A percentile compares a stretch with the other conserved stretches of the same genome.
Evolutionary conservation across 2,888 invertebrate genomes (phyloP).

Genomic region (Tenthredo amoena): DNA sequence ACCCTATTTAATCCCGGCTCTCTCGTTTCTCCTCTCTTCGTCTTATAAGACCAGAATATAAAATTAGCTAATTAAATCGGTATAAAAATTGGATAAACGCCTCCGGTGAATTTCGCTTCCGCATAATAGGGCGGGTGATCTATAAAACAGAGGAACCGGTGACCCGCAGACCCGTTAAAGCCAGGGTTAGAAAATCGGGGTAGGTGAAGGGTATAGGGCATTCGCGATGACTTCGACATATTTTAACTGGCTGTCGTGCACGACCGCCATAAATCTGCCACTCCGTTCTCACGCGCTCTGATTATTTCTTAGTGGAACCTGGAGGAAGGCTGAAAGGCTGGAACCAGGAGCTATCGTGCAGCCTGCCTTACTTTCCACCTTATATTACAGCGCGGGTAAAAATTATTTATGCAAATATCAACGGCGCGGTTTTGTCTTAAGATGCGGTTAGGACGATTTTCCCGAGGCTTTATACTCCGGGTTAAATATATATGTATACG

Average conservation of each 20-base stretch:
- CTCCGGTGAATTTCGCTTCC: constrained; percentile 21
- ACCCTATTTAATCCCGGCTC: not conserved
- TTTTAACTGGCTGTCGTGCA: constrained; percentile 70
- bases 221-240: constrained; percentile 49
- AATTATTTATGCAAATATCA: constrained; percentile 68
- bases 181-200: not conserved
- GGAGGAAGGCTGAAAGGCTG: constrained; percentile 22
- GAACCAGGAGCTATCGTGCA: constrained; percentile 33
- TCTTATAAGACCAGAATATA: constrained; percentile 22
- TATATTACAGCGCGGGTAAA: constrained; percentile 60
- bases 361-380: not conserved
- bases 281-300: constrained; percentile 71
- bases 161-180: constrained; percentile 8
- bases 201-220: not conserved
- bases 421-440: not conserved
- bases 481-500: not conserved
- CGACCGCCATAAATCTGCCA: constrained; percentile 72
- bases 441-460: constrained; percentile 10
- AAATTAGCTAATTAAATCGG: constrained; percentile 34
- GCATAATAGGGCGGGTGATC: constrained; percentile 15
- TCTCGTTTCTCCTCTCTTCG: not conserved
- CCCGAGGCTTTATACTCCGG: not conserved
- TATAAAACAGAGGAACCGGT: constrained; percentile 12
- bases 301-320: constrained; percentile 70
- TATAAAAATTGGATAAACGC: constrained; percentile 40